Base-by-base conservation (phyloP, 2,888 invertebrate species). In the Sepiola atlantica region DNA sequence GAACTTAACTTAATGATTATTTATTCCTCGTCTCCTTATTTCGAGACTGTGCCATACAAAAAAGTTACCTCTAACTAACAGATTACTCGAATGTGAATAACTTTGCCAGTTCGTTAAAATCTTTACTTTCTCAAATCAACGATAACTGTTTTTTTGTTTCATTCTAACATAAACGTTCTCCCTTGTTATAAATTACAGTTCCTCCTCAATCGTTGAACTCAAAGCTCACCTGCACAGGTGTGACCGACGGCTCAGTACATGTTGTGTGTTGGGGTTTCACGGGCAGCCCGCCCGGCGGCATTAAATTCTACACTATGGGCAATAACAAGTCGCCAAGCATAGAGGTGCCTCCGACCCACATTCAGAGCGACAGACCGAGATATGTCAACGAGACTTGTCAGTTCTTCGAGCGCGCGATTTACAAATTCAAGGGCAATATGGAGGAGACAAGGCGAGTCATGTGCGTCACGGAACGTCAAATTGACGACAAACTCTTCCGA, bases 251-350 rank as follows among this genome's bases (percentile, higher is more conserved):
- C 91, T 35, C 91, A 24, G 91, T 91, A 35, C 35, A 91, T 45
- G 54, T 91, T 24, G 91, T 91, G 24, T 91, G 91, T 35, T 91
- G 35, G 35, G 91, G 91, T 24, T 35, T 45, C 21, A 54, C 54
- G 28, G 91, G 91, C 45, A 35, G 54, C 28, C 91, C 91, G 20
- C 12, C 91, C n/a, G 32, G 91, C 16, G 54, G 54, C 35, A 35
- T 91, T 54, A 91, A 77, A 77, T 77, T 77, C 77, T 77, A 77
- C 77, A 77, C 77, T 77, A 77, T 77, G 77, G 77, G 77, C n/a
- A 77, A 77, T n/a, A 77, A 77, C 77, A 77, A 77, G 16, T 77
- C 77, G n/a, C 77, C 77, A 16, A 77, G 77, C n/a, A 77, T 77
- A n/a, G n/a, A 77, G 32, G 77, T 77, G 14, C 77, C 77, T 32